Evolutionary conservation across 2,888 invertebrate species (phyloP).

Genomic region (Cerastis rubricosa): DNA sequence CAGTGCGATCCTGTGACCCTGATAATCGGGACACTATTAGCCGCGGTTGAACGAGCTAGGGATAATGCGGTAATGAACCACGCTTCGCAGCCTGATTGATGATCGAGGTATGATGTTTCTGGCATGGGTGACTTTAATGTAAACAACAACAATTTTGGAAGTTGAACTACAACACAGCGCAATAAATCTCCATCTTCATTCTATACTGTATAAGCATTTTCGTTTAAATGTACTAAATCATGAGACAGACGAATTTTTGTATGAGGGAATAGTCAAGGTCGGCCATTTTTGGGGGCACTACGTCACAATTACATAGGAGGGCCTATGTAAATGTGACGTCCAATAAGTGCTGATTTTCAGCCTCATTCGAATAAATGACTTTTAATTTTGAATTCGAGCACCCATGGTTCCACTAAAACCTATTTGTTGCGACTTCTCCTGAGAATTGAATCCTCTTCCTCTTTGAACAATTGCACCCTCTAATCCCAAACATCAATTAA

Average conservation of each 20-base stretch:
- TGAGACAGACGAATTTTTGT: not conserved
- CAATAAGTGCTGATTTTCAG: not conserved
- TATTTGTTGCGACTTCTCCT: not conserved
- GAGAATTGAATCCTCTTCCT: not conserved
- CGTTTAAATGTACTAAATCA: not conserved
- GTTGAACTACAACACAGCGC: not conserved
- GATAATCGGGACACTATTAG: slow-evolving; percentile 53
- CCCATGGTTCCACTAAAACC: not conserved
- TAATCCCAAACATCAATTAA: slow-evolving; percentile 27
- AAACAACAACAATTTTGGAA: not conserved
- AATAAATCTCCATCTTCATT: not conserved
- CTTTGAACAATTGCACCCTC: not conserved
- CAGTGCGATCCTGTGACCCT: slow-evolving; percentile 44
- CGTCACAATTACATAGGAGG: too few relatives aligned
- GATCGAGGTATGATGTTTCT: slow-evolving; percentile 36
- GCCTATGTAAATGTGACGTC: too few relatives aligned
- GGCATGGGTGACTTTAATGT: slow-evolving; percentile 13
- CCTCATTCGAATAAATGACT: not conserved
- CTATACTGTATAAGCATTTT: not conserved
- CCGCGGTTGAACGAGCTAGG: slow-evolving; percentile 36
- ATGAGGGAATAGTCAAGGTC: too few relatives aligned
- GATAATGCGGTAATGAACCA: slow-evolving; percentile 55
- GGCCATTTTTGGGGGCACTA: too few relatives aligned
- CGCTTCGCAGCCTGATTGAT: slow-evolving; percentile 51
- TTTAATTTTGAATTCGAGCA: not conserved